Evolutionary conservation across 1,140 invertebrate genomes (phyloP).

Genomic region (Ceratoteleas bidentatus): DNA sequence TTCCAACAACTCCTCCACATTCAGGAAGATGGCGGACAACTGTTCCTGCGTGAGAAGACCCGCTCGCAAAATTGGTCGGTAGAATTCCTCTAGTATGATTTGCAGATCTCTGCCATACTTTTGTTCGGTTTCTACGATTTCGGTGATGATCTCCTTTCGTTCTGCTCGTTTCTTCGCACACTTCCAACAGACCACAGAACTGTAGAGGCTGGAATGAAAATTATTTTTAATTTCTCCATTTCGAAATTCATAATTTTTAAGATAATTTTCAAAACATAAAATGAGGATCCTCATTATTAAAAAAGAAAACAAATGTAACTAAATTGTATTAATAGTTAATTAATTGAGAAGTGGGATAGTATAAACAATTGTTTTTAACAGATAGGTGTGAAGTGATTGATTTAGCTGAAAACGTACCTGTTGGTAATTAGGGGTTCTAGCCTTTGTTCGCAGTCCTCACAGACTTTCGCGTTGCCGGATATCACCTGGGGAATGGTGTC

Average conservation of each 20-base stretch:
- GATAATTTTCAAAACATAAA: too few relatives aligned
- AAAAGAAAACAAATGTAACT: too few relatives aligned
- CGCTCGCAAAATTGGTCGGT: constrained; percentile 94
- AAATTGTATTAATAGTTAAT: too few relatives aligned
- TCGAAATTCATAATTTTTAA: too few relatives aligned
- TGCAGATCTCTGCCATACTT: constrained; percentile 96
- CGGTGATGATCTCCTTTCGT: constrained; percentile 95
- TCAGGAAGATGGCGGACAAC: constrained; percentile 94
- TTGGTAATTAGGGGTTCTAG: constrained; percentile 78
- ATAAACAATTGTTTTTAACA: too few relatives aligned
- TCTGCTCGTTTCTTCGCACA: constrained; percentile 93
- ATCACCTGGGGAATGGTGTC: constrained; percentile 73
- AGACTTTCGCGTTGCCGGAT: constrained; percentile 77
- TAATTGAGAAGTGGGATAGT: too few relatives aligned
- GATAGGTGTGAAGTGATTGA: neutral
- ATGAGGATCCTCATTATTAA: too few relatives aligned
- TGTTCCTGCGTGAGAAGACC: constrained; percentile 91
- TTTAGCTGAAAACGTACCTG: constrained; percentile 64
- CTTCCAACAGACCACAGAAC: constrained; percentile 92
- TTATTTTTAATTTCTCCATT: neutral
- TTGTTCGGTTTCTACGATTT: constrained; percentile 97
- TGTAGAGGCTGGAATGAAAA: constrained; percentile 82
- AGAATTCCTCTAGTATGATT: constrained; percentile 96
- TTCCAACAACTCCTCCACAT: constrained; percentile 94
- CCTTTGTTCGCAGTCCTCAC: constrained; percentile 79